Evolutionary conservation across 2,113 vertebrate species (phyloP).

Genomic region (Solea solea): DNA sequence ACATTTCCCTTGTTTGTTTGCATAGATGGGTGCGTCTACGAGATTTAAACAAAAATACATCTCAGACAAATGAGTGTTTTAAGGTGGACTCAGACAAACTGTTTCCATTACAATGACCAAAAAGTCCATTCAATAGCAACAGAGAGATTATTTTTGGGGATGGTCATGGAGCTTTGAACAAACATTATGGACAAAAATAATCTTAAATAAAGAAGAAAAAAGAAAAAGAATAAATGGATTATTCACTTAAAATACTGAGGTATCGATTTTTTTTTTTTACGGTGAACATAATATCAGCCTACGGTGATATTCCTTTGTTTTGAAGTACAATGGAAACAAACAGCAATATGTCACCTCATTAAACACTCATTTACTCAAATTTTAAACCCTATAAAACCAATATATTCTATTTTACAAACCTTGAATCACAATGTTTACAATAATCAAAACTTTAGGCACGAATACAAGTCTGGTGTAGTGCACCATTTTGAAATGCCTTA

Average conservation of each 20-base stretch:
- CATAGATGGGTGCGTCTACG: not conserved
- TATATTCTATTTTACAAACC: not conserved
- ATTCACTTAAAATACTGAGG: not conserved
- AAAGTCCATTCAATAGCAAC: conserved; percentile 1
- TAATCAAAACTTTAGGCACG: too few species aligned
- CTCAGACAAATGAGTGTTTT: too few species aligned
- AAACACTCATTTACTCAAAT: not conserved
- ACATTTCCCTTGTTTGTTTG: not conserved
- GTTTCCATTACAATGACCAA: too few species aligned
- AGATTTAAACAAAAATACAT: too few species aligned
- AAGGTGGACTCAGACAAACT: too few species aligned
- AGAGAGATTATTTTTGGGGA: not conserved
- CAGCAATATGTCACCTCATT: not conserved
- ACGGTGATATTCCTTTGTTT: too few species aligned
- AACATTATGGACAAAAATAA: not conserved
- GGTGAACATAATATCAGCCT: too few species aligned
- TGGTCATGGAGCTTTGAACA: not conserved
- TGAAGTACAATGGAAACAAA: not conserved
- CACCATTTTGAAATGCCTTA: too few species aligned
- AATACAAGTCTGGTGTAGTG: too few species aligned
- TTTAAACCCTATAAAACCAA: not conserved
- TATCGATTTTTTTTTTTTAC: not conserved
- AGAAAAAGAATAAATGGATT: not conserved
- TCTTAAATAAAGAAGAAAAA: not conserved
- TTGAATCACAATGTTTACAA: not conserved